Percentiles rank a stretch among this genome's conserved stretches.
phyloP scores from a whole-genome alignment of 2,888 invertebrate species.

The Cephus spinipes region DNA sequence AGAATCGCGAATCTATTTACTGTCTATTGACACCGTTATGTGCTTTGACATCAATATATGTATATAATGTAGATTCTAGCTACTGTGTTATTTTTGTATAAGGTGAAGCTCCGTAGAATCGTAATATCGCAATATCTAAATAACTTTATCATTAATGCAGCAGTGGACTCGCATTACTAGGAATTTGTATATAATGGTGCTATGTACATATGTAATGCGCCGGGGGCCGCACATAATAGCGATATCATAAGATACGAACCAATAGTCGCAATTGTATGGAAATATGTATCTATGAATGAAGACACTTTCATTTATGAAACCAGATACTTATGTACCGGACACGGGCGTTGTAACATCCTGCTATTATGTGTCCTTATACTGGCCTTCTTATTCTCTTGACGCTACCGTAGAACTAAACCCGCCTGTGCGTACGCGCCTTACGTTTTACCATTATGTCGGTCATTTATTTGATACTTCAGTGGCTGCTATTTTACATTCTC shows the following conservation, averaged over 20 bases:
- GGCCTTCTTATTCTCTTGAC: slow-evolving; percentile 40
- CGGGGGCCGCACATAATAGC: slow-evolving; percentile 52
- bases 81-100: background rate
- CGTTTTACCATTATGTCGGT: slow-evolving; percentile 13
- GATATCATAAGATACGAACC: slow-evolving; percentile 61
- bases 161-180: slow-evolving; percentile 54
- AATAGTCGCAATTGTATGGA: slow-evolving; percentile 65
- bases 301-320: slow-evolving; percentile 66
- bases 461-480: background rate
- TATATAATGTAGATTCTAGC: background rate
- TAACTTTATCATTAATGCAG: slow-evolving; percentile 54
- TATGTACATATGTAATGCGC: slow-evolving; percentile 59
- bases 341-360: slow-evolving; percentile 64
- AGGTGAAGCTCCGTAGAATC: background rate
- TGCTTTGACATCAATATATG: background rate
- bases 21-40: background rate
- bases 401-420: slow-evolving; percentile 19
- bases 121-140: slow-evolving; percentile 27
- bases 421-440: slow-evolving; percentile 28
- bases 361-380: slow-evolving; percentile 58
- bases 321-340: slow-evolving; percentile 63
- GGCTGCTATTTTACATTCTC: background rate
- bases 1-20: background rate
- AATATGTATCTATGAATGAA: slow-evolving; percentile 66
- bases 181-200: slow-evolving; percentile 65